Base-by-base conservation (phyloP, 2,888 invertebrate genomes). In the Nymphalis polychloros region DNA sequence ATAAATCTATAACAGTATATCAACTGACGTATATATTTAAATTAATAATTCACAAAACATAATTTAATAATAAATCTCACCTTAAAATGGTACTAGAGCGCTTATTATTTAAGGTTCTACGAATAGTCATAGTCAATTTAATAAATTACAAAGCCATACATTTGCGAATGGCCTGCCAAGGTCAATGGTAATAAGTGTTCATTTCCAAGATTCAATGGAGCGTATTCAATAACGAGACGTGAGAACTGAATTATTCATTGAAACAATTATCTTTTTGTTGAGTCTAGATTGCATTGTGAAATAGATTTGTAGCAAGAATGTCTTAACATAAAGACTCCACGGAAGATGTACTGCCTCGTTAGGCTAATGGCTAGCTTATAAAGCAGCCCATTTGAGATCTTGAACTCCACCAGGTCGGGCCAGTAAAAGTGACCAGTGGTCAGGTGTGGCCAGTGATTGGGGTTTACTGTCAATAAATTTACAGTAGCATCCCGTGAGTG, bases 141-240 rank as follows among this genome's bases (percentile, higher is more conserved):
- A 19, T 19, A 13, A 8, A 53, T 27, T 5, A 57, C 17, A 52
- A 46, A 46, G 52, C 23, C 55, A 63, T 68, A 68, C 50, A 59
- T 63, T 63, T 59, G 49, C 50, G 63, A 61, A 59, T n/a, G 49
- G 55, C 16, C 59, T 41, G 46, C 19, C 41, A 69, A 69, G 68
- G 68, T 65, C 57, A 65, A 41, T 35, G 49, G 46, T 64, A 69
- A 69, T 55, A 57, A 64, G 46, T 59, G 20, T 59, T 52, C 61
- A 50, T 52, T 68, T 68, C 61, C 48, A 61, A 69, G 64, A 60
- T 46, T 65, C 68, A 69, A 69, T 69, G 61, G 65, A 69, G 65
- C 68, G 68, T 69, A 46, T 47, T 55, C 23, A 61, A 67, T 62
- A 62, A 61, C 60, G 27, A 19, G 64, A 69, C 68, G 64, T 69